Evolutionary conservation across 2,113 vertebrate species (phyloP), one percentile per base, ranked within the genome.

Genomic region (Nesogale talazaci): DNA sequence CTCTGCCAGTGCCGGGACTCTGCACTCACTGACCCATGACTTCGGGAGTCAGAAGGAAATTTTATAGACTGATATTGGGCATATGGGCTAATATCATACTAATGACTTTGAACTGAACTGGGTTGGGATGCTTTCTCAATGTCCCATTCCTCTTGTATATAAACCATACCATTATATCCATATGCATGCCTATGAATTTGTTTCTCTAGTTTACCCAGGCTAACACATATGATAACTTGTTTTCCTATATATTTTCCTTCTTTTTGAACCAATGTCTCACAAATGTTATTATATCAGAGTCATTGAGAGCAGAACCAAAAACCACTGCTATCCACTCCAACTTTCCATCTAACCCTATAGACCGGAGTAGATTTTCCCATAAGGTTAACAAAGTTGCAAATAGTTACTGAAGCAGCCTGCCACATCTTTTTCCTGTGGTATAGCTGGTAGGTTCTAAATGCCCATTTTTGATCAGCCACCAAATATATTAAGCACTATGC

Each of bases 191-290:
- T n/a, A n/a, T n/a, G n/a, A n/a, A n/a, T n/a, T n/a, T n/a, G n/a
- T n/a, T n/a, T n/a, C n/a, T n/a, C n/a, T n/a, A n/a, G n/a, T n/a
- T n/a, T n/a, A n/a, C n/a, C n/a, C n/a, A n/a, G n/a, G n/a, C n/a
- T n/a, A n/a, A n/a, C n/a, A n/a, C n/a, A n/a, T 1, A 7, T 80
- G 57, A 83, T 91, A 89, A 34, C 14, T 89, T 57, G 42, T 77
- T 90, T 88, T 89, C 77, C 59, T 89, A 79, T 65, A 72, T 46
- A 72, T 46, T 83, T 90, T 15, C 52, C 23, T 34, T 81, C 22
- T 16, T 69, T 9, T 34, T 88, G 36, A 72, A 86, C 15, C 14
- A 65, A 2, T 61, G 65, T 34, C 72, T 78, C 61, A 67, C 63
- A 91, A 83, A 40, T 3, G 57, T 83, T 70, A 83, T 6, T 86